Evolutionary conservation across 2,888 invertebrate genomes (phyloP).

Genomic region (Osmoderma eremita): DNA sequence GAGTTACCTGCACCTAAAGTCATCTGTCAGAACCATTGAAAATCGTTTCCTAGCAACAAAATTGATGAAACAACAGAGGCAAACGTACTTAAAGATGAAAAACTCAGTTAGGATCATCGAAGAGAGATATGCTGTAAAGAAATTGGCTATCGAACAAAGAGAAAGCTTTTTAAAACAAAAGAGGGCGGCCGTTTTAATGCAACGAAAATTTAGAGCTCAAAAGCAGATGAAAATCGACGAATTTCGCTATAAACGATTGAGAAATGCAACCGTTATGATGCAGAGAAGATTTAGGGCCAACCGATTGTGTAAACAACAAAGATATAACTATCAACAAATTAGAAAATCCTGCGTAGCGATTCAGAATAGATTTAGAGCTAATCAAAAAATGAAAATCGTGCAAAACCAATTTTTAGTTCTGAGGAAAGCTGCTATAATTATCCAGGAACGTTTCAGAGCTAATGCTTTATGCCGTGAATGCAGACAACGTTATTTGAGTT

Average conservation of each 20-base stretch:
- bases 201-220: slow-evolving; percentile 23
- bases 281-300: slow-evolving; percentile 45
- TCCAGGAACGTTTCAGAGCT: slow-evolving; percentile 68
- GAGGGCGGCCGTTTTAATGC: slow-evolving; percentile 50
- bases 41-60: not conserved
- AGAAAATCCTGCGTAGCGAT: slow-evolving; percentile 62
- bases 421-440: slow-evolving; percentile 59
- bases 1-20: slow-evolving; percentile 44
- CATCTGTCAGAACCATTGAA: not conserved
- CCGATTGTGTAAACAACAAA: slow-evolving; percentile 45
- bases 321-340: slow-evolving; percentile 35
- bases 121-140: slow-evolving; percentile 64
- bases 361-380: slow-evolving; percentile 66
- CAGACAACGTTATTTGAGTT: slow-evolving; percentile 60
- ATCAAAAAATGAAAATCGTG: slow-evolving; percentile 45
- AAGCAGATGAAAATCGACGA: slow-evolving; percentile 13
- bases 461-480: slow-evolving; percentile 60
- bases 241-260: slow-evolving; percentile 44
- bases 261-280: slow-evolving; percentile 51
- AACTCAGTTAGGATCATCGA: slow-evolving; percentile 65
- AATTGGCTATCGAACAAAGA: slow-evolving; percentile 54
- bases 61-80: slow-evolving; percentile 41
- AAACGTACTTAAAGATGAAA: slow-evolving; percentile 47
- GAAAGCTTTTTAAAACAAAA: slow-evolving; percentile 54
- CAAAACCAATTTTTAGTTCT: not conserved